phyloP scores from a whole-genome alignment of 37 sponge, comb jelly and placozoan species.

The Tethya wilhelma region DNA sequence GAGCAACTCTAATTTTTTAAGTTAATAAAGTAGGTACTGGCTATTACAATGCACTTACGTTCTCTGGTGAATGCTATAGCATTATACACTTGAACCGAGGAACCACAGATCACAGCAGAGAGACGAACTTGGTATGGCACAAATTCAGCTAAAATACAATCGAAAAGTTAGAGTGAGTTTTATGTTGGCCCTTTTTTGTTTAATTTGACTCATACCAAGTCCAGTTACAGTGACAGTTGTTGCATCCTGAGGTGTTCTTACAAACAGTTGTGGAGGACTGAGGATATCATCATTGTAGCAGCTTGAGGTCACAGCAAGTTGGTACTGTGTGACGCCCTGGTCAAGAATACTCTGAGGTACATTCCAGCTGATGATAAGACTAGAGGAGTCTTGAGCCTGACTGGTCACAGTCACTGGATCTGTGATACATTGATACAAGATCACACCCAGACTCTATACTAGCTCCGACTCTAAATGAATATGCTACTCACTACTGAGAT shows the following conservation, averaged over 20 bases:
- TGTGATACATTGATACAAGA: not conserved
- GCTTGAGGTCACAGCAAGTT: too few species aligned
- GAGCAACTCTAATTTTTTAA: not conserved
- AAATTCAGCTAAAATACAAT: not conserved
- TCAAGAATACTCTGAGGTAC: too few species aligned
- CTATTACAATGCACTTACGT: too few species aligned
- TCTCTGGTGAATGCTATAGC: too few species aligned
- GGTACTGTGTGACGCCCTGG: not conserved
- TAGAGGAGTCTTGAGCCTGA: not conserved
- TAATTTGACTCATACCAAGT: not conserved
- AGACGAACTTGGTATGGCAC: conserved; percentile 13
- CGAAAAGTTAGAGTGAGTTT: too few species aligned
- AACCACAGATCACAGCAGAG: too few species aligned
- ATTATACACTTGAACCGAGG: too few species aligned
- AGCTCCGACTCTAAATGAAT: not conserved
- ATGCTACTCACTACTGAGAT: not conserved
- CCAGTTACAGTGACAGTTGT: not conserved
- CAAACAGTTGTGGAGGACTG: too few species aligned
- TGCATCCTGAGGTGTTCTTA: too few species aligned
- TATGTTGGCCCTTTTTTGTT: too few species aligned
- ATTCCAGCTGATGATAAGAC: not conserved
- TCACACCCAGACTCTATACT: not conserved
- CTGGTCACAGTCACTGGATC: not conserved
- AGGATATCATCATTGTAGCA: too few species aligned
- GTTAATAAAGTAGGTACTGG: not conserved